Base-by-base conservation (phyloP, 2,113 vertebrate species). In the Rattus rattus region DNA sequence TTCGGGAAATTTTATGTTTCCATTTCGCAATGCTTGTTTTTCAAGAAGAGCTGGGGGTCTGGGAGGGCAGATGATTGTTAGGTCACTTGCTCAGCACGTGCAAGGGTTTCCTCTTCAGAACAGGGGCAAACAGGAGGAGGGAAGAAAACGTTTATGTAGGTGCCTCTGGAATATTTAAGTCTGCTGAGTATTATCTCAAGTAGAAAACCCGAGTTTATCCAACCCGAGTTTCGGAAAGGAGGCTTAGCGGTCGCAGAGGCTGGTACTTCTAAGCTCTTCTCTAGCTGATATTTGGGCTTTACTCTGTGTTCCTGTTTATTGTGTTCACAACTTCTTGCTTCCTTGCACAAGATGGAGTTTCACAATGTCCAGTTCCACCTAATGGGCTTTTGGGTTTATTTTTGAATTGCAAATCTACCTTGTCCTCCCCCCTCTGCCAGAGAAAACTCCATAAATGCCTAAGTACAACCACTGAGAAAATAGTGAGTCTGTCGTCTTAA, bases 391-490 rank as follows among this genome's bases (percentile, higher is more conserved):
- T 8, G 30, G 49, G 17, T 13, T 77, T 77, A 30, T 8, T 52
- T 94, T 91, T 49, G 77, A 87, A 90, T 95, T 65, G 39, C 52
- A 96, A 87, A 89, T 86, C 59, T 36, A 85, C 16, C 39, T 69
- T 79, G 59, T 0, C 83, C 77, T 94, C 59, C 90, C 95, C 96
- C 91, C 94, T 30, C 49, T 5, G 90, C 92, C 95, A 94, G 96
- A 69, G 90, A 90, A 56, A 89, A 87, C 54, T 95, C 94, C 95
- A 76, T 95, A 96, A 97, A 92, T 88, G 70, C 90, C 94, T 87
- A 95, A 96, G 2, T 17, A 87, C 76, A 92, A 77, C 67, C 92
- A 43, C 54, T 5, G 67, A 91, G 86, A 89, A 97, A 97, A 96
- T 49, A 97, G n/a, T 93, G 92, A 95, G 88, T 92, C 69, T 12